A percentile compares a stretch with the other conserved stretches of the same genome.
These are phyloP conservation scores for Tylochromis polylepis DNA, from an alignment of 2,113 vertebrate genomes.

Conservation along the genomic window DNA sequence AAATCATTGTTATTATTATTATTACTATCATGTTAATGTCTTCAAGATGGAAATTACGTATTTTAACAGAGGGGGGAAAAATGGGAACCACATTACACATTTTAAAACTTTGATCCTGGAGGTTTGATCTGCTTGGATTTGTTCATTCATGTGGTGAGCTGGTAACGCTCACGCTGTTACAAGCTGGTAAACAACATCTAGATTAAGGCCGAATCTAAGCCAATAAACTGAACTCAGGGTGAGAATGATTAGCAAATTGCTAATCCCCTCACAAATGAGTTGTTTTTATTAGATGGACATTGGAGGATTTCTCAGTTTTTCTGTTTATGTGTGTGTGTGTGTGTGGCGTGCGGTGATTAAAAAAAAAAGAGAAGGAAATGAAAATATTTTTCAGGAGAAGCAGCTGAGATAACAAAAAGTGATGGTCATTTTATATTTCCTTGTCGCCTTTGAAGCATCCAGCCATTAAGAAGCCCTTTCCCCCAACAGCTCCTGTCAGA, in stretches of 20 bases:
- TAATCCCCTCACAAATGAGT: background rate
- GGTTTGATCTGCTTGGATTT: background rate
- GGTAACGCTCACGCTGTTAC: background rate
- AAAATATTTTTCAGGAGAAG: background rate
- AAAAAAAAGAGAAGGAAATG: background rate
- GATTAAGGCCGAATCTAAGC: background rate
- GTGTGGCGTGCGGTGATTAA: background rate
- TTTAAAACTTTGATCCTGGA: background rate
- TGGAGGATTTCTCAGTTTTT: background rate
- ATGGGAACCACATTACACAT: background rate
- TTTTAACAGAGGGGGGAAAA: background rate
- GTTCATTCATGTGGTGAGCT: too few species aligned
- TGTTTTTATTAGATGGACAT: background rate
- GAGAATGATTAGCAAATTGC: background rate
- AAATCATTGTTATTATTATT: too few species aligned
- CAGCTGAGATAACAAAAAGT: background rate
- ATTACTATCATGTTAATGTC: background rate
- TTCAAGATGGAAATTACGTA: background rate
- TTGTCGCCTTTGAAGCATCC: background rate
- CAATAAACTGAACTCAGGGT: background rate
- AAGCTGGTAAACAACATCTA: background rate
- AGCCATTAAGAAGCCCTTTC: background rate
- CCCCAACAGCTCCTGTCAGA: constrained; percentile 40
- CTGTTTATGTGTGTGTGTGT: background rate
- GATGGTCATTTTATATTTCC: background rate